Evolutionary conservation across 2,113 vertebrate species (phyloP).

Genomic region (Sinocyclocheilus grahami): DNA sequence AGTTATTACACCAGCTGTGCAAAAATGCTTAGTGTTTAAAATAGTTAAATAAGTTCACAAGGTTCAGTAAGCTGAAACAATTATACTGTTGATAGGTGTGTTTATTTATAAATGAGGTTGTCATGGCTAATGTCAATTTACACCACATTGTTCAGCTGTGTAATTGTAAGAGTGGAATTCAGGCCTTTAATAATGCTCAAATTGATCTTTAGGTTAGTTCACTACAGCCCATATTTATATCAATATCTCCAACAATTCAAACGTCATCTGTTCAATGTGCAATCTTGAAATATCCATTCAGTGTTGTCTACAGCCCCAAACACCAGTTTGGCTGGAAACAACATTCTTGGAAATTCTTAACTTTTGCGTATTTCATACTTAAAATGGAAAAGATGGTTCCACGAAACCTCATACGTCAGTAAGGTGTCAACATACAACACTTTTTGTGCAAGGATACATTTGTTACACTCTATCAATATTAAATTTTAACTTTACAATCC

Average conservation of each 20-base stretch:
- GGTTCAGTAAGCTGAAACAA: neutral
- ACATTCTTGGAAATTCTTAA: slow-evolving; percentile 24
- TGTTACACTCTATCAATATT: slow-evolving; percentile 57
- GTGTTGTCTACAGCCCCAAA: neutral
- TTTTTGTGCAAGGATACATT: slow-evolving; percentile 53
- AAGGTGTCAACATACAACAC: slow-evolving; percentile 55
- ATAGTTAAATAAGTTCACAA: neutral
- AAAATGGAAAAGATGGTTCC: slow-evolving; percentile 50
- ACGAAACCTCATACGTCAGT: slow-evolving; percentile 50
- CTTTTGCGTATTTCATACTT: slow-evolving; percentile 41
- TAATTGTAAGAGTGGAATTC: slow-evolving; percentile 26
- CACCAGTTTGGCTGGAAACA: slow-evolving; percentile 35
- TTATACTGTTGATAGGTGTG: slow-evolving; percentile 15
- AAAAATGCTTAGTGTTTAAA: neutral
- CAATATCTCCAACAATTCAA: slow-evolving; percentile 28
- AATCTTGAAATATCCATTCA: slow-evolving; percentile 18
- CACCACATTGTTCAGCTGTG: slow-evolving; percentile 30
- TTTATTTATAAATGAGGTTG: slow-evolving; percentile 56
- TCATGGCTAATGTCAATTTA: slow-evolving; percentile 51
- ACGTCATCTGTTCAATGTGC: slow-evolving; percentile 35
- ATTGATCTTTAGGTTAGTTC: slow-evolving; percentile 28
- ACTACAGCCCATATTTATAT: slow-evolving; percentile 14
- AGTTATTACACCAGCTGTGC: neutral
- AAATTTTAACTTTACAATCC: slow-evolving; percentile 52
- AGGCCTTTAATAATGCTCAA: slow-evolving; percentile 34